Conservation (phyloP, 2,888 invertebrate genomes). For the Rhogogaster chlorosoma region DNA sequence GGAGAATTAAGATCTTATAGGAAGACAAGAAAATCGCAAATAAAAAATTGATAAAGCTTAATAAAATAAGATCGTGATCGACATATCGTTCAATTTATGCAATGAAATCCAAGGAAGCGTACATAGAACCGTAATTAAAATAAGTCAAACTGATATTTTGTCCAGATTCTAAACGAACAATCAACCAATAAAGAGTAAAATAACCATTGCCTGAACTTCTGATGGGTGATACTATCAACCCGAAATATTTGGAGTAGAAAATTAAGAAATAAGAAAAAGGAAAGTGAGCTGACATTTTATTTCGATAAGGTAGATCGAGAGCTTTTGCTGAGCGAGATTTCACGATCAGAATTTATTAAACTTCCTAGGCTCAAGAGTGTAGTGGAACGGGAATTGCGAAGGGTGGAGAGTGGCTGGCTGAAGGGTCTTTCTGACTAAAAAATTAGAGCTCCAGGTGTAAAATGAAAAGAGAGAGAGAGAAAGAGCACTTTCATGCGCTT, state of each 20-base stretch:
- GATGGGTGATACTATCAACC: not conserved
- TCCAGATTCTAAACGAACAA: not conserved
- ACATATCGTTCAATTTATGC: not conserved
- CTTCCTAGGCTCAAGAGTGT: constrained; percentile 12
- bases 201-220: not conserved
- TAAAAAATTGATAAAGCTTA: not conserved
- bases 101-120: not conserved
- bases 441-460: constrained; percentile 31
- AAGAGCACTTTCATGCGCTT: constrained; percentile 13
- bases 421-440: constrained; percentile 7
- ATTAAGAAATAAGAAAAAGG: not conserved
- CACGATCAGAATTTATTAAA: constrained; percentile 32
- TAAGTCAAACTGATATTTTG: not conserved
- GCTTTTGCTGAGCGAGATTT: constrained; percentile 27
- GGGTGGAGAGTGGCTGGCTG: constrained; percentile 22
- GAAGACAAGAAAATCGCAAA: not conserved
- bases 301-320: constrained; percentile 33
- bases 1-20: not conserved
- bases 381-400: constrained; percentile 27
- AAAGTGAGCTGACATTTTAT: constrained; percentile 14
- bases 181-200: not conserved
- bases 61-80: not conserved
- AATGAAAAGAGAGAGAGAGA: constrained; percentile 23
- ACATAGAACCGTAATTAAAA: not conserved
- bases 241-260: not conserved